phyloP scores from a whole-genome alignment of 2,113 vertebrate genomes.

The Ictalurus punctatus region DNA sequence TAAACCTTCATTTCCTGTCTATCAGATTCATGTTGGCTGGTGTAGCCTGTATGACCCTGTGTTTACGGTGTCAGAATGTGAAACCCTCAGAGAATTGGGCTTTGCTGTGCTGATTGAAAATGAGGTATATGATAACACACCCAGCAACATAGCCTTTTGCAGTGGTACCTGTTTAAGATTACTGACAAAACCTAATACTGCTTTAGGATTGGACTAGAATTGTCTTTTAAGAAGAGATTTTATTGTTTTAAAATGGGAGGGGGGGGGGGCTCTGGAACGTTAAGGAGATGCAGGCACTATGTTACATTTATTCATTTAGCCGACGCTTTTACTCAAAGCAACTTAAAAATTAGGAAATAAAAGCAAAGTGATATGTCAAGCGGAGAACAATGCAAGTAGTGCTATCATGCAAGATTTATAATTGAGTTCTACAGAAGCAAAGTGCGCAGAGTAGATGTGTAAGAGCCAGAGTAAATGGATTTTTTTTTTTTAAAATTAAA shows the following conservation, averaged over 20 bases:
- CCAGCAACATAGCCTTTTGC: neutral
- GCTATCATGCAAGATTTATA: too few species aligned
- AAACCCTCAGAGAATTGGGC: slow-evolving; percentile 72
- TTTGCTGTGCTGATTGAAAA: slow-evolving; percentile 81
- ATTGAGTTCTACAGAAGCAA: too few species aligned
- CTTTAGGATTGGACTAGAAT: neutral
- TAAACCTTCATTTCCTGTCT: neutral
- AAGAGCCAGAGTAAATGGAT: too few species aligned
- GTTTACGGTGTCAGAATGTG: slow-evolving; percentile 77
- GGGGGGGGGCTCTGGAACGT: neutral
- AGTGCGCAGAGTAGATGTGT: too few species aligned
- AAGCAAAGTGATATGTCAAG: too few species aligned
- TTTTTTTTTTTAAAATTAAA: too few species aligned
- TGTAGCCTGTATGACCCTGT: slow-evolving; percentile 83
- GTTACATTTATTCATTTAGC: too few species aligned
- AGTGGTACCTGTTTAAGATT: too few species aligned
- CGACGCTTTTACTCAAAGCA: too few species aligned
- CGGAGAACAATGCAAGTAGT: too few species aligned
- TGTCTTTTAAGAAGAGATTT: neutral
- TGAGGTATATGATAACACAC: slow-evolving; percentile 72
- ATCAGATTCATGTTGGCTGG: slow-evolving; percentile 60
- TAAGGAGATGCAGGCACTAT: neutral
- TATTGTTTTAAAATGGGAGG: neutral
- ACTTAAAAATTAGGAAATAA: too few species aligned
- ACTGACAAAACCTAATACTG: neutral